These are phyloP conservation scores for Willisornis vidua DNA, from an alignment of 2,113 vertebrate genomes.

Conservation along the genomic window DNA sequence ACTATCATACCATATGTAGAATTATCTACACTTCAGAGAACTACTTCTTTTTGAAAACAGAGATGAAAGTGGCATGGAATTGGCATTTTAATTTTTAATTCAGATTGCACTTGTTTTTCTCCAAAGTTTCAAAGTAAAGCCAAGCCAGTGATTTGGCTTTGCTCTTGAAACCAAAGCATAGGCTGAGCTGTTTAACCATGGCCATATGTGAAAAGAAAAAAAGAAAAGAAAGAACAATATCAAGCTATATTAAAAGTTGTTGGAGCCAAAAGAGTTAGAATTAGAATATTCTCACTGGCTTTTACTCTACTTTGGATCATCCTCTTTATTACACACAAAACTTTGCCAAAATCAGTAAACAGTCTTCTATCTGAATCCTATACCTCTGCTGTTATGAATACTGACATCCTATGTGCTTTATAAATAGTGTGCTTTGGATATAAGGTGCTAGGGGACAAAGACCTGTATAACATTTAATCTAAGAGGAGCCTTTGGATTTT, in stretches of 20 bases:
- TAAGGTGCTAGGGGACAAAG: background rate
- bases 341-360: background rate
- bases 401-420: background rate
- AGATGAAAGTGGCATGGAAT: background rate
- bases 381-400: background rate
- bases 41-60: background rate
- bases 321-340: background rate
- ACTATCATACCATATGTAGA: background rate
- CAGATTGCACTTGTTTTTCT: background rate
- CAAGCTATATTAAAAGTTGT: background rate
- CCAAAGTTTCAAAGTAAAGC: background rate
- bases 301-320: background rate
- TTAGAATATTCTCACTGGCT: background rate
- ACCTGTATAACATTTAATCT: background rate
- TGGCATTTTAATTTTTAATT: constrained; percentile 28
- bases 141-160: constrained; percentile 4
- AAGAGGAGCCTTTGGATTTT: background rate
- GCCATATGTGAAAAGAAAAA: background rate
- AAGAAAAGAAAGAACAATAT: background rate
- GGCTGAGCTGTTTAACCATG: background rate
- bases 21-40: background rate
- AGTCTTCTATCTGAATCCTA: background rate
- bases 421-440: background rate
- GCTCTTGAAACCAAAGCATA: background rate
- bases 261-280: background rate